These are phyloP conservation scores for Brachyhypopomus occidentalis DNA, from an alignment of 2,113 vertebrate genomes.

Conservation along the genomic window DNA sequence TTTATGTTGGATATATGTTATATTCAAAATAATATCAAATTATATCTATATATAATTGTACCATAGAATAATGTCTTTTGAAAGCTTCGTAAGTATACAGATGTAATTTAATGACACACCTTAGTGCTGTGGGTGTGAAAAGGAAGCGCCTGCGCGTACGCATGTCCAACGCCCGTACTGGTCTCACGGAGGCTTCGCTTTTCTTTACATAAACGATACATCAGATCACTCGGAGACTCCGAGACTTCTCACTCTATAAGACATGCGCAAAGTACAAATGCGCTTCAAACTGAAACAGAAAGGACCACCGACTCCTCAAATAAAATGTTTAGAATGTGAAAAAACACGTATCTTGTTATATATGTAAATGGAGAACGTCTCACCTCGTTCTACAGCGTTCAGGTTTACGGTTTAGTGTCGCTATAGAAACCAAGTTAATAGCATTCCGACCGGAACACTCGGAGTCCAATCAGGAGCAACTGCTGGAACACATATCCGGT, in stretches of 20 bases:
- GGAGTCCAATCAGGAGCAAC: not conserved
- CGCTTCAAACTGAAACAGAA: not conserved
- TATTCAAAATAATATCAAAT: no score
- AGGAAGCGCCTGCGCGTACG: not conserved
- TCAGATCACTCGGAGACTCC: no score
- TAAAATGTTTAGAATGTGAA: not conserved
- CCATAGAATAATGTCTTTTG: no score
- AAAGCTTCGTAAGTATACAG: no score
- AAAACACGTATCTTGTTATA: not conserved
- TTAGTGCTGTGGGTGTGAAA: conserved; percentile 17
- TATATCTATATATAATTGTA: no score
- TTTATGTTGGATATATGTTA: no score
- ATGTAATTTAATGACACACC: not conserved
- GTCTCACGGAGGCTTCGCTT: not conserved
- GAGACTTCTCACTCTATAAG: not conserved
- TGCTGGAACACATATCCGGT: no score
- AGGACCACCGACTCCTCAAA: no score
- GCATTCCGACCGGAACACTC: no score
- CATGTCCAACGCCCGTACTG: conserved; percentile 28
- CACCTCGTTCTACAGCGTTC: not conserved
- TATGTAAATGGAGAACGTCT: not conserved
- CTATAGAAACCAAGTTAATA: conserved; percentile 2
- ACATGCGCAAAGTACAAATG: not conserved
- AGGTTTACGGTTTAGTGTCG: conserved; percentile 4
- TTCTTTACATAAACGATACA: not conserved